These are phyloP conservation scores for Callopanchax toddi DNA, from an alignment of 2,113 vertebrate species.

Conservation along the genomic window DNA sequence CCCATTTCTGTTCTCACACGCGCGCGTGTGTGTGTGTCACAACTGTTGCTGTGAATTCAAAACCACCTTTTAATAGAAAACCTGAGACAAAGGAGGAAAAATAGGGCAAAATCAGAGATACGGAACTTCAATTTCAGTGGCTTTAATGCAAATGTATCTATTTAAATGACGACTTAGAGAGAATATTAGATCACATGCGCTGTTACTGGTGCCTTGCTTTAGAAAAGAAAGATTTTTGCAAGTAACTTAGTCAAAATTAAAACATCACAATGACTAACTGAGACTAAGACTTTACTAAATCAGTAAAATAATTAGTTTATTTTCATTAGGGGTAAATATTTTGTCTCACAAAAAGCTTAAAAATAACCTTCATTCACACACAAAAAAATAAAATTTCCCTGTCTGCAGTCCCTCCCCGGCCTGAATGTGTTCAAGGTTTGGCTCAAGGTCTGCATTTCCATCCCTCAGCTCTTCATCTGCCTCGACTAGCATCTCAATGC, in stretches of 20 bases:
- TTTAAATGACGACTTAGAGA: neutral
- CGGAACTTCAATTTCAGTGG: neutral
- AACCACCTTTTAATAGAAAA: neutral
- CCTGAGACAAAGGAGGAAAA: neutral
- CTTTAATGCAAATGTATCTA: neutral
- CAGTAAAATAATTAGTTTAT: too few species aligned
- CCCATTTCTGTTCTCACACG: neutral
- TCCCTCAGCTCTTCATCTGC: constrained; percentile 6
- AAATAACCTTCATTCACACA: too few species aligned
- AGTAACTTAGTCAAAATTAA: too few species aligned
- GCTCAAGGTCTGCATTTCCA: neutral
- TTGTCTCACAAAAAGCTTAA: too few species aligned
- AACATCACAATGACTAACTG: neutral
- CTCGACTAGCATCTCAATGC: neutral
- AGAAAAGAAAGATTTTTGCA: neutral
- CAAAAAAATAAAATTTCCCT: neutral
- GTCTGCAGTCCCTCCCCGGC: neutral
- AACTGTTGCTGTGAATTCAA: neutral
- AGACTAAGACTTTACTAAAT: neutral
- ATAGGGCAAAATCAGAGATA: neutral
- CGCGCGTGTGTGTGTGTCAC: too few species aligned
- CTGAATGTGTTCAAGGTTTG: neutral
- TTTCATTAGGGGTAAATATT: too few species aligned
- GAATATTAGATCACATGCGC: too few species aligned
- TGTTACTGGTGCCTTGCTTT: neutral